These are phyloP conservation scores for Poliocrania exsul DNA, from an alignment of 2,797 vertebrate species.

Conservation along the genomic window DNA sequence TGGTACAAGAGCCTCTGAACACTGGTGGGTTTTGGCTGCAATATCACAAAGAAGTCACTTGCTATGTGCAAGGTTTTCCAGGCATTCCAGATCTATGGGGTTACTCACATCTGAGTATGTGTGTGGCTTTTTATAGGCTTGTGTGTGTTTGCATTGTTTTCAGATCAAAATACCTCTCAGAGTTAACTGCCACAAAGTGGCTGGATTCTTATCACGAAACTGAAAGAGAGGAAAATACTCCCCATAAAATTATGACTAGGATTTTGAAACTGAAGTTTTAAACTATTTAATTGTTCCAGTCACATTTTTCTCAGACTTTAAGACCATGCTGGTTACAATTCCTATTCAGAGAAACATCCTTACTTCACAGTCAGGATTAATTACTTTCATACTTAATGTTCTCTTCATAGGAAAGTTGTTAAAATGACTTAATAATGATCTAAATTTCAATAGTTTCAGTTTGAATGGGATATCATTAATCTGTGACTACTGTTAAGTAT, in stretches of 20 bases:
- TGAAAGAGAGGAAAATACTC: background rate
- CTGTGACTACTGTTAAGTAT: background rate
- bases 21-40: background rate
- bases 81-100: background rate
- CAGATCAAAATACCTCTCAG: background rate
- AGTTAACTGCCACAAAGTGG: background rate
- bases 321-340: background rate
- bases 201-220: background rate
- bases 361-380: background rate
- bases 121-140: background rate
- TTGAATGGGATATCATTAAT: background rate
- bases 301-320: background rate
- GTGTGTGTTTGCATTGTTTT: background rate
- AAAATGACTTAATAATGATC: background rate
- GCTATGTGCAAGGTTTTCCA: background rate
- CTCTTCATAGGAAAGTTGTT: background rate
- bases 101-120: background rate
- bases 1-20: background rate
- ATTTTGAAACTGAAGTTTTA: background rate
- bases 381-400: background rate
- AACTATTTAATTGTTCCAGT: background rate
- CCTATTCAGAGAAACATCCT: background rate
- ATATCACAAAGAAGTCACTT: background rate
- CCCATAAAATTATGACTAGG: background rate
- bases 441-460: background rate